Evolutionary conservation across 2,113 vertebrate species (phyloP).

Genomic region (Vidua chalybeata): DNA sequence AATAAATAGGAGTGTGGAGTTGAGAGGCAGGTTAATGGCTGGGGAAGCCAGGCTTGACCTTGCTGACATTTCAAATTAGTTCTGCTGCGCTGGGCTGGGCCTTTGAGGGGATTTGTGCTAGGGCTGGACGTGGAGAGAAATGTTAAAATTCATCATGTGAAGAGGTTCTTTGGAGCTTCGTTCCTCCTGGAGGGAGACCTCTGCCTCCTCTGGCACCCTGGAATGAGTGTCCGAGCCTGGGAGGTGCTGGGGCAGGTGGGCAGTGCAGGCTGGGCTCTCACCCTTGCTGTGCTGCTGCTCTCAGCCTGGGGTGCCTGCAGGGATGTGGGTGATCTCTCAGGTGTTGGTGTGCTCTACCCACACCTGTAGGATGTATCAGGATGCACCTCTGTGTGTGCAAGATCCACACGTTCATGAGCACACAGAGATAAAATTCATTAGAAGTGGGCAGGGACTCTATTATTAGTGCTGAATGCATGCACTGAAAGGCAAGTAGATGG

Average conservation of each 20-base stretch:
- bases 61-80: slow-evolving; percentile 78
- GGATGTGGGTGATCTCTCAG: background rate
- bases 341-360: background rate
- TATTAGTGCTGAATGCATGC: background rate
- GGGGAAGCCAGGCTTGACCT: slow-evolving; percentile 66
- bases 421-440: background rate
- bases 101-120: slow-evolving; percentile 59
- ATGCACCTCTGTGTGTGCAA: background rate
- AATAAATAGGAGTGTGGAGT: slow-evolving; percentile 67
- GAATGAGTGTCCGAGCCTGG: accelerated
- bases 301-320: background rate
- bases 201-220: background rate
- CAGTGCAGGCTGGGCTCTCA: background rate
- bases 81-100: slow-evolving; percentile 69
- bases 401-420: background rate
- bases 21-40: slow-evolving; percentile 65
- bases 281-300: background rate
- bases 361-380: accelerated
- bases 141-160: slow-evolving; percentile 2
- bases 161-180: background rate
- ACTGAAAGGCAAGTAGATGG: background rate
- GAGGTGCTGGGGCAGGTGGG: background rate
- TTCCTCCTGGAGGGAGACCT: background rate
- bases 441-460: background rate
- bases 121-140: background rate